Evolutionary conservation across 23 tunicate genomes (phyloP).

Genomic region (Phallusia fumigata): DNA sequence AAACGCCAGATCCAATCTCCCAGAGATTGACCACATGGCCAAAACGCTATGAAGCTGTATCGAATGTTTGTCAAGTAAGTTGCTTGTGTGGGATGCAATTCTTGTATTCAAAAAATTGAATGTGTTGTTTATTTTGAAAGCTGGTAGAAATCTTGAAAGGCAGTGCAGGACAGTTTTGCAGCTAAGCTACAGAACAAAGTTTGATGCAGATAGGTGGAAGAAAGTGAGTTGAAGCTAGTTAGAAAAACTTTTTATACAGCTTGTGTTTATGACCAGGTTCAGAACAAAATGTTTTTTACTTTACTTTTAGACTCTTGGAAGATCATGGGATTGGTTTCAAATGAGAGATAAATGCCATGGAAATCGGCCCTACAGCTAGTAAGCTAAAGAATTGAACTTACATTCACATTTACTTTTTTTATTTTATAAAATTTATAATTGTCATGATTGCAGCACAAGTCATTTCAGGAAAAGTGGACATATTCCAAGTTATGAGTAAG

Average conservation of each 20-base stretch:
- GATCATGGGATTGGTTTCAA: slow-evolving; percentile 96
- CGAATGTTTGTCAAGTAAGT: slow-evolving; percentile 75
- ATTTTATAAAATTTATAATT: neutral
- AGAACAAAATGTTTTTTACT: too few relatives aligned
- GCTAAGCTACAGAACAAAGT: neutral
- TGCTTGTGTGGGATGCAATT: too few relatives aligned
- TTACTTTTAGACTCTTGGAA: slow-evolving; percentile 60
- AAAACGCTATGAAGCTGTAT: slow-evolving; percentile 61
- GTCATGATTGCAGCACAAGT: slow-evolving; percentile 63
- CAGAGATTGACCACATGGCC: slow-evolving; percentile 60
- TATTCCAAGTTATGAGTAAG: slow-evolving; percentile 83
- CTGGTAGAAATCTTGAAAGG: too few relatives aligned
- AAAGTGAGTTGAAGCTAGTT: too few relatives aligned
- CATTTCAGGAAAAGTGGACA: slow-evolving; percentile 82
- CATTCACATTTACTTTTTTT: too few relatives aligned
- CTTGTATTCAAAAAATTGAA: too few relatives aligned
- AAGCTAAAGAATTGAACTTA: neutral
- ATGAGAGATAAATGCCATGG: slow-evolving; percentile 59
- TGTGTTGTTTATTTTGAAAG: too few relatives aligned
- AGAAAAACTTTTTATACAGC: too few relatives aligned
- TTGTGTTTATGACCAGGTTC: too few relatives aligned
- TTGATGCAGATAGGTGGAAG: too few relatives aligned
- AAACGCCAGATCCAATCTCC: slow-evolving; percentile 70
- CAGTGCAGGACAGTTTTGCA: neutral
- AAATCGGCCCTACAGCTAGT: slow-evolving; percentile 68